These are phyloP conservation scores for Pseudorhiza aurosa DNA, from an alignment of 30 jellyfish, hydroid and myxozoan species.

Conservation along the genomic window DNA sequence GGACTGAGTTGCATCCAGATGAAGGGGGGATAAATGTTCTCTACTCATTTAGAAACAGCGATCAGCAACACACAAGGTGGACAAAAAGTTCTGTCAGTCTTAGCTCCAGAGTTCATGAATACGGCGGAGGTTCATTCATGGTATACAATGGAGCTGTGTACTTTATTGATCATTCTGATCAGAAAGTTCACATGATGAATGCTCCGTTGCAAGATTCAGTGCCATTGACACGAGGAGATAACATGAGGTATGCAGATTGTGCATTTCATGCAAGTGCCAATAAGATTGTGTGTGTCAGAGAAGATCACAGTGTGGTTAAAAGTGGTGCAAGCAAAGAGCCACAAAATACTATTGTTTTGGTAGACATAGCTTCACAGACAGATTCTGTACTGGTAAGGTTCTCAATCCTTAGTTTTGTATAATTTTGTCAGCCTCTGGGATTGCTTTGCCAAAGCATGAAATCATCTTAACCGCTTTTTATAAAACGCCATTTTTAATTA, in stretches of 20 bases:
- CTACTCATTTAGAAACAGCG: conserved; percentile 48
- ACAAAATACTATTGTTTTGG: conserved; percentile 50
- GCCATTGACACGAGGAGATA: conserved; percentile 37
- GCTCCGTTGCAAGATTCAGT: conserved; percentile 37
- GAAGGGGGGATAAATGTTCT: conserved; percentile 77
- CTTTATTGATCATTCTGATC: conserved; percentile 70
- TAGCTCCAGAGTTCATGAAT: conserved; percentile 81
- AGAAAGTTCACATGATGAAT: conserved; percentile 42
- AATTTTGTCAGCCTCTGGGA: no score
- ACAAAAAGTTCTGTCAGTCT: conserved; percentile 43
- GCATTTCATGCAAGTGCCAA: conserved; percentile 48
- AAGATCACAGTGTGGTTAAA: conserved; percentile 79
- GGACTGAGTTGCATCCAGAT: conserved; percentile 90
- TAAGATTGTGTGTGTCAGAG: conserved; percentile 72
- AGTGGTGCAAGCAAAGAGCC: conserved; percentile 69
- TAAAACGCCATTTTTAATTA: no score
- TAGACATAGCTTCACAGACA: conserved; percentile 50
- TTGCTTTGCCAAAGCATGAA: no score
- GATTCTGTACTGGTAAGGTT: conserved; percentile 66
- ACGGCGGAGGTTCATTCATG: conserved; percentile 90
- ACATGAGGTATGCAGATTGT: conserved; percentile 82
- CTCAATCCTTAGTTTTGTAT: not conserved
- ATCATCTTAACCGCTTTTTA: no score
- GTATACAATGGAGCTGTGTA: conserved; percentile 66
- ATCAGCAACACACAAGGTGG: conserved; percentile 64